Evolutionary conservation across 2,797 vertebrate species (phyloP).

Genomic region (Discoglossus pictus): DNA sequence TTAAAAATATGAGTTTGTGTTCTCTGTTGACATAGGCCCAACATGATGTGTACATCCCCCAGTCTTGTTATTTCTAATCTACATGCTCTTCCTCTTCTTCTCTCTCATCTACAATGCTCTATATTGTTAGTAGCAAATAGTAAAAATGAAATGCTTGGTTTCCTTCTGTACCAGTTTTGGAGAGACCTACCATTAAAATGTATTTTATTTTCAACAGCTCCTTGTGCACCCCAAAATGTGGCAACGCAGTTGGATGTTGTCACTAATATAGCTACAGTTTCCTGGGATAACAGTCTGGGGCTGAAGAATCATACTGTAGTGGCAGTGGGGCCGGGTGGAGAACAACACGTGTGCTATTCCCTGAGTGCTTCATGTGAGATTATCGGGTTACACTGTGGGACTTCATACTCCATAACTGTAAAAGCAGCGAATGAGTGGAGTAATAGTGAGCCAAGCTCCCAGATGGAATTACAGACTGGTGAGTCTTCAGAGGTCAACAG

Average conservation of each 20-base stretch:
- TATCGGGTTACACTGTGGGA: constrained; percentile 66
- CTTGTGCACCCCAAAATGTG: constrained; percentile 69
- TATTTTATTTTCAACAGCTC: constrained; percentile 60
- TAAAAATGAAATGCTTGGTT: not conserved
- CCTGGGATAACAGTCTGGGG: constrained; percentile 64
- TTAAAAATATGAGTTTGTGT: no score
- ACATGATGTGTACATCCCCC: no score
- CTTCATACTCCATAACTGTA: constrained; percentile 66
- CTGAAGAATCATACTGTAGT: constrained; percentile 62
- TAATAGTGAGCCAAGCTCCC: constrained; percentile 51
- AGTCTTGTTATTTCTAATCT: no score
- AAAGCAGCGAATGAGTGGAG: constrained; percentile 63
- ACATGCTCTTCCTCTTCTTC: no score
- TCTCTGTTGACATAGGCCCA: no score
- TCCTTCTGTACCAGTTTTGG: not conserved
- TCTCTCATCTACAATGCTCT: no score
- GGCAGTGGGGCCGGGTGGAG: constrained; percentile 57
- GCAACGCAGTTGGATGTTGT: constrained; percentile 66
- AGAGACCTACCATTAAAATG: no score
- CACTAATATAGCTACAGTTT: constrained; percentile 68
- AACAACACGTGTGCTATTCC: constrained; percentile 58
- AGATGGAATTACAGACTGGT: constrained; percentile 24
- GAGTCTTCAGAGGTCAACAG: constrained; percentile 8
- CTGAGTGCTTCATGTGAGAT: constrained; percentile 63
- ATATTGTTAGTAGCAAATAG: no score